phyloP scores from a whole-genome alignment of 2,888 invertebrate species.

The Dolomedes plantarius region DNA sequence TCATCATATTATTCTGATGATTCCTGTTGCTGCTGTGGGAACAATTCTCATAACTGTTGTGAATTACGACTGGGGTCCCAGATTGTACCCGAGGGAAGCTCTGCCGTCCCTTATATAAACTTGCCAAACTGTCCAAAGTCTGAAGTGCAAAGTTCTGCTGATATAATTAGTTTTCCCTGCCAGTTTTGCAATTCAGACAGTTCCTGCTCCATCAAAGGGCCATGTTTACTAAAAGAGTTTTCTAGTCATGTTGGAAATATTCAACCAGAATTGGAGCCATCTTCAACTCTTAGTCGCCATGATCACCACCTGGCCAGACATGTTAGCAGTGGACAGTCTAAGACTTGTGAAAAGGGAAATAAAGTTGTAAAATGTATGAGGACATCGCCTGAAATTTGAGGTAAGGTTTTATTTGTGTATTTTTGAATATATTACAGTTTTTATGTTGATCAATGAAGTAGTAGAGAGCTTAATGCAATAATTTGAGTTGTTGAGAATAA shows the following conservation, averaged over 20 bases:
- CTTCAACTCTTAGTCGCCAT: neutral
- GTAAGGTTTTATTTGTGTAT: slow-evolving; percentile 1
- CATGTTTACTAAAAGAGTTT: slow-evolving; percentile 13
- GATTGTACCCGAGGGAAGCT: slow-evolving; percentile 4
- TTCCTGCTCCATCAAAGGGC: slow-evolving; percentile 7
- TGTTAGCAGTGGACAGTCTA: slow-evolving; percentile 13
- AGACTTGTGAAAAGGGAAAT: slow-evolving; percentile 57
- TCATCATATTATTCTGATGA: slow-evolving; percentile 70
- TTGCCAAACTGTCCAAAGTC: slow-evolving; percentile 15
- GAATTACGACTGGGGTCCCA: neutral
- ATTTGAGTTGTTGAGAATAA: too few species aligned
- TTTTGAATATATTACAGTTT: too few species aligned
- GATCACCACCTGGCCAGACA: slow-evolving; percentile 11
- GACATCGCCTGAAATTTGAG: slow-evolving; percentile 56
- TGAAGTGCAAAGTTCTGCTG: neutral
- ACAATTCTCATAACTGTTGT: slow-evolving; percentile 20
- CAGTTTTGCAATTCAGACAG: slow-evolving; percentile 15
- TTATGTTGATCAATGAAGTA: too few species aligned
- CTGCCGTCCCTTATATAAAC: neutral
- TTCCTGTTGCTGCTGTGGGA: slow-evolving; percentile 49
- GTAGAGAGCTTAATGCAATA: too few species aligned
- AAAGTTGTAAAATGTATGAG: slow-evolving; percentile 59
- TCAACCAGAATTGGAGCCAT: slow-evolving; percentile 11
- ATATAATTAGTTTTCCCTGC: slow-evolving; percentile 8
- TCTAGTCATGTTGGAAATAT: slow-evolving; percentile 39